Percentiles rank a stretch among this genome's conserved stretches.
phyloP scores from a whole-genome alignment of 2,113 vertebrate genomes.

The Cottus gobio region DNA sequence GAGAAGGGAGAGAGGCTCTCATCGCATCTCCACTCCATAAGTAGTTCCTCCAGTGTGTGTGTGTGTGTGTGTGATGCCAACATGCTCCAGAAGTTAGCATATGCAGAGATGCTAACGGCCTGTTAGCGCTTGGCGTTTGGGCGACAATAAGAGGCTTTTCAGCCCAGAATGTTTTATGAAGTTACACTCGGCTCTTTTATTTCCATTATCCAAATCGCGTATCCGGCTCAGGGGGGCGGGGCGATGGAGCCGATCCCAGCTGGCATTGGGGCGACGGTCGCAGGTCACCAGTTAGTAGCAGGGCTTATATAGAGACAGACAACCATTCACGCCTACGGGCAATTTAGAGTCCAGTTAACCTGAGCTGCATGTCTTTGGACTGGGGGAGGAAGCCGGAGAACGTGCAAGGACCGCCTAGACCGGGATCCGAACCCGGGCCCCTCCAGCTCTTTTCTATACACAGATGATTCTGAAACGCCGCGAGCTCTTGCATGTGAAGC shows the following conservation, averaged over 20 bases:
- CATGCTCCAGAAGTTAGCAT: constrained; percentile 46
- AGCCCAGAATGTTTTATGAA: not conserved
- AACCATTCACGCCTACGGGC: no score
- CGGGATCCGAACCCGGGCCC: no score
- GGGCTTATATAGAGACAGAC: no score
- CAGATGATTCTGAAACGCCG: not conserved
- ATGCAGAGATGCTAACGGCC: constrained; percentile 32
- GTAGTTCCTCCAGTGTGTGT: constrained; percentile 27
- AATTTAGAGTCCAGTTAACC: no score
- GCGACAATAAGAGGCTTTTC: constrained; percentile 12
- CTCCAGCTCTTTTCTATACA: not conserved
- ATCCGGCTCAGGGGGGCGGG: no score
- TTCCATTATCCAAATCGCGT: no score
- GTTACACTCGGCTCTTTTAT: not conserved
- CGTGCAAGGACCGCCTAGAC: no score
- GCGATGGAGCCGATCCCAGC: no score
- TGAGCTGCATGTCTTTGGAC: no score
- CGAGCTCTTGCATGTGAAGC: not conserved
- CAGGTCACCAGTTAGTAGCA: no score
- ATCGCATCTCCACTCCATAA: constrained; percentile 41
- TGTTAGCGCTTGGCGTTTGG: constrained; percentile 1
- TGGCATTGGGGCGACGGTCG: no score
- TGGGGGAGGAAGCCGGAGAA: no score
- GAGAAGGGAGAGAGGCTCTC: constrained; percentile 33
- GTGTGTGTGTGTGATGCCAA: constrained; percentile 16